Evolutionary conservation across 2,888 invertebrate genomes (phyloP), one percentile per base, ranked within the genome.

Genomic region (Acleris literana): DNA sequence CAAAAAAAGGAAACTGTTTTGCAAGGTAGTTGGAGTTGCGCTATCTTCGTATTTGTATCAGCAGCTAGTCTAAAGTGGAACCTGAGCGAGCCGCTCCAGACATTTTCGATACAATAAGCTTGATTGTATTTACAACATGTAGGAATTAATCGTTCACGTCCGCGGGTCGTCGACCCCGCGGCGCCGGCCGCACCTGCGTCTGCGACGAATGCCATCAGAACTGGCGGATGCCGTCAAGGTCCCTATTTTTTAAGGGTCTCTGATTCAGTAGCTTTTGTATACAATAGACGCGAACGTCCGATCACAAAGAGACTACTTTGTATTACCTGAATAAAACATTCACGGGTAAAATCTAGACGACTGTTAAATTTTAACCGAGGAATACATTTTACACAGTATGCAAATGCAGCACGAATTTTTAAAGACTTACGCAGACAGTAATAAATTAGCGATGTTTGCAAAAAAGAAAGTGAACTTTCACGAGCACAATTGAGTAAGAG

Each of bases 391-490:
- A 29, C 22, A 52, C 56, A 25, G 46, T 61, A 66, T 66, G 66
- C 61, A 66, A 66, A 60, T 60, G 51, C 46, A 39, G 18, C 18
- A 53, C 61, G 65, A 56, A 43, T 62, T 62, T 66, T 66, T 66
- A n/a, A 61, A 54, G 46, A 64, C 54, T 33, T 55, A 46, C 49
- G 29, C 65, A 56, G 65, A 46, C 56, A 52, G 71, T 76, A 81
- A 82, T 83, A 74, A 80, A 80, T 77, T 76, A 74, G 73, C 61
- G 62, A 29, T 77, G 75, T 83, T 80, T 79, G 80, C 80, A 75
- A 79, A 82, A 85, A 86, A 80, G 82, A 86, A 87, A 85, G 83
- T 80, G 71, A 70, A 79, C 87, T 86, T 86, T 86, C 86, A 79
- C 86, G 74, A 75, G 69, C 67, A 72, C 74, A 67, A 70, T 68